Percentiles rank a stretch among this genome's conserved stretches.
Conservation (phyloP, 2,888 invertebrate species). For the Rhabditoides inermis region DNA sequence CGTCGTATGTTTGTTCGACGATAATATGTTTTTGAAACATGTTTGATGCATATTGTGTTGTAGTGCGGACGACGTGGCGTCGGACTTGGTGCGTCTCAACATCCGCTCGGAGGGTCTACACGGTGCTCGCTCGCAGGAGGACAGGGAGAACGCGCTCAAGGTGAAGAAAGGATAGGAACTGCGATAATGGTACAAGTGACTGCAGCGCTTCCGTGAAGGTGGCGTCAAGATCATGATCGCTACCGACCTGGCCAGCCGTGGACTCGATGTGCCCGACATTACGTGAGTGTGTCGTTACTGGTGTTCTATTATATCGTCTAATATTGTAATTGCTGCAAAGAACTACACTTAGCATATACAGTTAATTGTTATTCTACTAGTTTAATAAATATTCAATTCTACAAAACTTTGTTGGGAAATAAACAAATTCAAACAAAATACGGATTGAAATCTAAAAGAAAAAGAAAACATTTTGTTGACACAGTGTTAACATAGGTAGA, state of each 20-base stretch:
- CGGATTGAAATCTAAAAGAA: background rate
- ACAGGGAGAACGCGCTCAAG: conserved; percentile 65
- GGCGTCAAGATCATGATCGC: conserved; percentile 75
- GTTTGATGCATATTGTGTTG: no score
- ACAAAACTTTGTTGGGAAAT: no score
- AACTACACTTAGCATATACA: no score
- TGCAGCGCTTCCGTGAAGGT: conserved; percentile 69
- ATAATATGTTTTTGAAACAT: no score
- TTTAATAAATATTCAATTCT: no score
- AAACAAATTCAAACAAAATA: background rate
- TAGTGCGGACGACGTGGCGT: conserved; percentile 72
- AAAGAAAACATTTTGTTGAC: conserved; percentile 5
- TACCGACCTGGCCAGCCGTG: conserved; percentile 88
- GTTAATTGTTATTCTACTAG: no score
- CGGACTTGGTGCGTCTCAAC: conserved; percentile 68
- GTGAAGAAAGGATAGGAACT: conserved; percentile 7
- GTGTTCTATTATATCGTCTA: background rate
- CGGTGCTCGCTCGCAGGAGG: conserved; percentile 73
- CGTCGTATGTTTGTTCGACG: no score
- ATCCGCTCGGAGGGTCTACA: conserved; percentile 73
- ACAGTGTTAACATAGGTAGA: no score
- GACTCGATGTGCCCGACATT: conserved; percentile 68
- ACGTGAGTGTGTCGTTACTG: conserved; percentile 40
- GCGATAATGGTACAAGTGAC: background rate
- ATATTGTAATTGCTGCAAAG: background rate